These are phyloP conservation scores for Cossypha niveicapilla DNA, from an alignment of 2,797 vertebrate genomes.

Conservation along the genomic window DNA sequence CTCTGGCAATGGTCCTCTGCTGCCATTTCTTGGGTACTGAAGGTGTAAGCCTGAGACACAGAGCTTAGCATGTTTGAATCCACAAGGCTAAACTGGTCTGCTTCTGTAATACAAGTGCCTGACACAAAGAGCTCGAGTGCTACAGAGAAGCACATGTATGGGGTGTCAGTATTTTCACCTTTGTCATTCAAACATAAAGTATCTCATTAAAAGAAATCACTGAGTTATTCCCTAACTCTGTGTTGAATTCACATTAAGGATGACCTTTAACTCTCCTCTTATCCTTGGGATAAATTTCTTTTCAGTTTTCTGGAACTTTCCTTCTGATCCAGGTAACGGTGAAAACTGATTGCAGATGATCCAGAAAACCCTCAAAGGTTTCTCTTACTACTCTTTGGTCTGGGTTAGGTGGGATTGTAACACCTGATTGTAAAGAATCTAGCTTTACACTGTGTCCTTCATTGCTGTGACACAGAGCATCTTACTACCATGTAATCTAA, in stretches of 20 bases:
- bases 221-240: not conserved
- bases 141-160: not conserved
- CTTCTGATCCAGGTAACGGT: not conserved
- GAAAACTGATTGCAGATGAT: not conserved
- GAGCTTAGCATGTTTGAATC: fast-evolving
- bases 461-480: not conserved
- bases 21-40: not conserved
- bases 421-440: not conserved
- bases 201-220: not conserved
- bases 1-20: not conserved
- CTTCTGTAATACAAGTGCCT: not conserved
- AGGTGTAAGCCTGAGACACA: fast-evolving
- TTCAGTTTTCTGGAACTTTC: not conserved
- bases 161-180: not conserved
- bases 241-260: not conserved
- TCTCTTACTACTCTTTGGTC: not conserved
- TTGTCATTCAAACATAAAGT: not conserved
- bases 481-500: not conserved
- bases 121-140: not conserved
- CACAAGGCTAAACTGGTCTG: not conserved
- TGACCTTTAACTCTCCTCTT: not conserved
- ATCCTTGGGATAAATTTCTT: not conserved
- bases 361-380: not conserved
- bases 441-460: not conserved
- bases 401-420: not conserved